Percentiles rank a stretch among this genome's conserved stretches.
These are phyloP conservation scores for Monochamus saltuarius DNA, from an alignment of 1,140 invertebrate species.

Conservation along the genomic window DNA sequence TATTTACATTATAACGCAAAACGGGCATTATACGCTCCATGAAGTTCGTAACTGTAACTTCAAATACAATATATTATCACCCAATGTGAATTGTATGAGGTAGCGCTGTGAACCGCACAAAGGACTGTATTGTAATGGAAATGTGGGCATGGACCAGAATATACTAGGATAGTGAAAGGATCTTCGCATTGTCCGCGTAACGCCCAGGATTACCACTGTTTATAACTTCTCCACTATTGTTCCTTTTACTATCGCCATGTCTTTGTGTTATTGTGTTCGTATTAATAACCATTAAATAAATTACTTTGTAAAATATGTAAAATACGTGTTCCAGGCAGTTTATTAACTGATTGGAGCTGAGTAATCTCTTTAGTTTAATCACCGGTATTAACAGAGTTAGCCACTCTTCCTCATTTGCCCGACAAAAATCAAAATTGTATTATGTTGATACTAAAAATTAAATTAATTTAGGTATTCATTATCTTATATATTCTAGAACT, in stretches of 20 bases:
- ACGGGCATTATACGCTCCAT: slow-evolving; percentile 15
- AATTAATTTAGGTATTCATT: too few relatives aligned
- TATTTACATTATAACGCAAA: slow-evolving; percentile 21
- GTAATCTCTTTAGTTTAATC: too few relatives aligned
- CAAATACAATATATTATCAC: slow-evolving; percentile 26
- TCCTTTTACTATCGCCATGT: slow-evolving; percentile 18
- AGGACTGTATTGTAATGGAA: slow-evolving; percentile 29
- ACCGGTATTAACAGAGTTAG: too few relatives aligned
- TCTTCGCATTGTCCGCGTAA: slow-evolving; percentile 27
- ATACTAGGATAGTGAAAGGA: slow-evolving; percentile 20
- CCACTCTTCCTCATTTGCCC: too few relatives aligned
- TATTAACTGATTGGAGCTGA: too few relatives aligned
- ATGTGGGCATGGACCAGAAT: slow-evolving; percentile 20
- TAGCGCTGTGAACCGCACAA: slow-evolving; percentile 16
- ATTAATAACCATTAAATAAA: slow-evolving; percentile 9
- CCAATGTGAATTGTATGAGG: slow-evolving; percentile 24
- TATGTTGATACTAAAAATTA: too few relatives aligned
- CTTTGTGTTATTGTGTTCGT: not conserved
- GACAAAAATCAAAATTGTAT: too few relatives aligned
- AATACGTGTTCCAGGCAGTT: too few relatives aligned
- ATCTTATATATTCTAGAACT: too few relatives aligned
- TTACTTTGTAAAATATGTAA: slow-evolving; percentile 1
- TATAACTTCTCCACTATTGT: slow-evolving; percentile 31
- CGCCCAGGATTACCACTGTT: slow-evolving; percentile 26
- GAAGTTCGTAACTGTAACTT: slow-evolving; percentile 8